These are phyloP conservation scores for Hypanus sabinus DNA, from an alignment of 2,113 vertebrate species.

Conservation along the genomic window DNA sequence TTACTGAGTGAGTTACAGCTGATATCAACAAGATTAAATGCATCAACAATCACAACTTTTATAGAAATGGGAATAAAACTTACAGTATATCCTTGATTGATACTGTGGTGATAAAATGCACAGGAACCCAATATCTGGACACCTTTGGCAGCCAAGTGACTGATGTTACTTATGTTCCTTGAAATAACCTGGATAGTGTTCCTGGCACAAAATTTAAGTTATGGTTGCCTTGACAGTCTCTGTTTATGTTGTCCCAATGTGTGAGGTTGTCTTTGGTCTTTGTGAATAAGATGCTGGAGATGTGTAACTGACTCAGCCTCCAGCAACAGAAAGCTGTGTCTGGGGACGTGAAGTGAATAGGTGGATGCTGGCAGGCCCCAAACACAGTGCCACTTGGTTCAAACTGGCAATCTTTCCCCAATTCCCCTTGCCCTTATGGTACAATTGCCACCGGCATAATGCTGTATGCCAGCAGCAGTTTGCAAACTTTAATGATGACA, in stretches of 20 bases:
- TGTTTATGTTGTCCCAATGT: background rate
- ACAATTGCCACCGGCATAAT: background rate
- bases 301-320: background rate
- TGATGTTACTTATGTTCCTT: background rate
- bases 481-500: background rate
- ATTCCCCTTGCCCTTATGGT: background rate
- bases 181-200: background rate
- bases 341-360: background rate
- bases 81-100: background rate
- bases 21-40: background rate
- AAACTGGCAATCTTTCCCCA: background rate
- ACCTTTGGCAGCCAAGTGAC: background rate
- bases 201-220: background rate
- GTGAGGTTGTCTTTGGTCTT: background rate
- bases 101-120: background rate
- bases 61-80: background rate
- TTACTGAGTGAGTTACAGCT: no score
- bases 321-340: background rate
- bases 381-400: background rate
- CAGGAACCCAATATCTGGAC: background rate
- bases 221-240: background rate
- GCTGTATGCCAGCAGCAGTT: conserved; percentile 9
- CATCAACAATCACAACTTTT: background rate
- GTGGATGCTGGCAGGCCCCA: background rate
- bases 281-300: background rate